These are phyloP conservation scores for Halichoerus grypus DNA, from an alignment of 2,113 vertebrate genomes.

Conservation along the genomic window DNA sequence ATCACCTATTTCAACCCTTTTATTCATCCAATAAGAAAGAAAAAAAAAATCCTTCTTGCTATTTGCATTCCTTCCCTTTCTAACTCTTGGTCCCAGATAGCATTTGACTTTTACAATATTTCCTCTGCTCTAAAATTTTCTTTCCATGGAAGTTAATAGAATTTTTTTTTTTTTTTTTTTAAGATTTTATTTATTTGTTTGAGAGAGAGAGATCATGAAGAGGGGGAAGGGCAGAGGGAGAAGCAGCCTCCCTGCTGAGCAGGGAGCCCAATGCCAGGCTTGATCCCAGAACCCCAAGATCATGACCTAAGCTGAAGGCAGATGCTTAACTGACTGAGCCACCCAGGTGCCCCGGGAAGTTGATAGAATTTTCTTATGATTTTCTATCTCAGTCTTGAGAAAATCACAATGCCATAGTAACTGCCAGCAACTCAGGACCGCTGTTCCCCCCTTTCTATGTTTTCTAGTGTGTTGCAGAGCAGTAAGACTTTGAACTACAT, in stretches of 20 bases:
- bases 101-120: neutral
- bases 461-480: neutral
- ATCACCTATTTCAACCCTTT: neutral
- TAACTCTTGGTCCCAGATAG: neutral
- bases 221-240: neutral
- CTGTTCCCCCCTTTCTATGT: neutral
- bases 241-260: neutral
- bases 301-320: neutral
- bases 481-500: too few relatives aligned
- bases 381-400: neutral
- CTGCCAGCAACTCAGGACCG: rapidly evolving
- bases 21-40: neutral
- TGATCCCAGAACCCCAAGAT: neutral
- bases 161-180: neutral
- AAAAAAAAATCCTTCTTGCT: neutral
- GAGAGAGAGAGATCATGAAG: neutral
- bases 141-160: neutral
- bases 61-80: neutral
- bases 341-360: neutral
- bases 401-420: neutral
- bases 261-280: neutral
- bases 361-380: neutral
- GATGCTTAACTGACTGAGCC: neutral
- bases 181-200: neutral
- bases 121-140: neutral